These are phyloP conservation scores for Dipodomys merriami DNA, from an alignment of 2,113 vertebrate genomes.

Conservation along the genomic window DNA sequence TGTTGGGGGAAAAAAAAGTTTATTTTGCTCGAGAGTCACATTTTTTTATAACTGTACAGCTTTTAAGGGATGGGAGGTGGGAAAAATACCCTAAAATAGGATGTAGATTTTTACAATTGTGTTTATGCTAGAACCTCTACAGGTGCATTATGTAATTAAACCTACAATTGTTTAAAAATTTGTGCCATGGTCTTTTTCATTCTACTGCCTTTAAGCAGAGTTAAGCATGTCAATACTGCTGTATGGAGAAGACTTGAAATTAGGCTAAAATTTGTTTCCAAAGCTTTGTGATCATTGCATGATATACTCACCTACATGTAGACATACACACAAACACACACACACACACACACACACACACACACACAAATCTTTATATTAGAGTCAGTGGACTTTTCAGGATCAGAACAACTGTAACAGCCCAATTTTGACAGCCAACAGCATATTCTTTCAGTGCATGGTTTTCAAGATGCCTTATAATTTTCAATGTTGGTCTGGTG, in stretches of 20 bases:
- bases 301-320: background rate
- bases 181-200: conserved; percentile 81
- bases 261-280: conserved; percentile 58
- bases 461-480: conserved; percentile 68
- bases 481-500: conserved; percentile 59
- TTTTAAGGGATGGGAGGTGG: conserved; percentile 77
- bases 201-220: conserved; percentile 67
- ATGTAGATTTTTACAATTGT: conserved; percentile 80
- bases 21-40: conserved; percentile 83
- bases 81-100: conserved; percentile 77
- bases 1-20: conserved; percentile 79
- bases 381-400: conserved; percentile 55
- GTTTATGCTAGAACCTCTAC: conserved; percentile 77
- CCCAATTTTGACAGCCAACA: conserved; percentile 44
- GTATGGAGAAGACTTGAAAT: conserved; percentile 58
- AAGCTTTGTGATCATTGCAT: conserved; percentile 68
- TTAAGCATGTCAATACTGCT: conserved; percentile 63
- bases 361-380: conserved; percentile 20
- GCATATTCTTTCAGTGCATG: conserved; percentile 61
- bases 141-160: conserved; percentile 80
- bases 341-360: background rate
- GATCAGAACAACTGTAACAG: conserved; percentile 15
- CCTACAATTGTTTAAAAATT: conserved; percentile 76
- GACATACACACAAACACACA: background rate
- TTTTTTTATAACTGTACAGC: conserved; percentile 80